These are phyloP conservation scores for Rhinichthys osculus DNA, from an alignment of 2,797 vertebrate genomes.

Conservation along the genomic window DNA sequence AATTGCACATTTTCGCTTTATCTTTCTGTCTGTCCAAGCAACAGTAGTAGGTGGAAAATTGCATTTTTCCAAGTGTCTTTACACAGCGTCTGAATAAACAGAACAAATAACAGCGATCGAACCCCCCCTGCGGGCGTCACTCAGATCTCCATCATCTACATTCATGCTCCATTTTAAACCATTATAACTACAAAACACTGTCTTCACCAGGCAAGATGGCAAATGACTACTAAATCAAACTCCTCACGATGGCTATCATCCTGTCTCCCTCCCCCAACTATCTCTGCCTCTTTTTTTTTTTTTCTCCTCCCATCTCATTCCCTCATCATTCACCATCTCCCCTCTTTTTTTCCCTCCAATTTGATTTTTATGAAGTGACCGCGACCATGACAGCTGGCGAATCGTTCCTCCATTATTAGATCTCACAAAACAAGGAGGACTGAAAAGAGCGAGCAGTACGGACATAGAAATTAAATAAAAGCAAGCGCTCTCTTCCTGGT, in stretches of 20 bases:
- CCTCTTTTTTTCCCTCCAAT: constrained; percentile 49
- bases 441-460: neutral
- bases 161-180: constrained; percentile 48
- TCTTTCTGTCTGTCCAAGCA: constrained; percentile 21
- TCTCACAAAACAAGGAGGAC: constrained; percentile 31
- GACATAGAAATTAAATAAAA: constrained; percentile 44
- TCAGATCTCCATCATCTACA: constrained; percentile 31
- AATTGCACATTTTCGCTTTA: constrained; percentile 19
- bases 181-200: constrained; percentile 35
- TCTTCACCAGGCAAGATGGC: constrained; percentile 34
- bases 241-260: constrained; percentile 35
- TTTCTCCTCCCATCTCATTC: neutral
- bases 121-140: constrained; percentile 23
- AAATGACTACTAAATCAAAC: constrained; percentile 52
- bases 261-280: constrained; percentile 23
- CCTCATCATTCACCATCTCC: constrained; percentile 23
- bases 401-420: constrained; percentile 55
- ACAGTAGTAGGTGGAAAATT: constrained; percentile 44
- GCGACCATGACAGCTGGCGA: constrained; percentile 49
- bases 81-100: constrained; percentile 40
- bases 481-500: constrained; percentile 56
- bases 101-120: constrained; percentile 23
- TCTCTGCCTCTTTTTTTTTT: constrained; percentile 1
- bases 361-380: constrained; percentile 57
- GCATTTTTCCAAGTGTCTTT: constrained; percentile 37